These are phyloP conservation scores for Sebastes goodei DNA, from an alignment of 2,797 vertebrate genomes.

Conservation along the genomic window DNA sequence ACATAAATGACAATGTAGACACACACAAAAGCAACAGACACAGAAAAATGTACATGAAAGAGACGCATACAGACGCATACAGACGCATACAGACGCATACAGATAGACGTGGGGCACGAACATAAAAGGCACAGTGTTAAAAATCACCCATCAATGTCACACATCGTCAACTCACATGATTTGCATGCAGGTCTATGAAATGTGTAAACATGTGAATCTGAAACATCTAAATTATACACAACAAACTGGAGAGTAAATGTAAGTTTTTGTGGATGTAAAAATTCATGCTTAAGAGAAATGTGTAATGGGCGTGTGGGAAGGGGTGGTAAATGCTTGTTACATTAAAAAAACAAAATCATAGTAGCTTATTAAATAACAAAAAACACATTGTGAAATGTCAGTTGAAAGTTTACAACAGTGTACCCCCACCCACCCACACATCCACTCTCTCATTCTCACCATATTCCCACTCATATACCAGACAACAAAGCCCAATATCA, in stretches of 20 bases:
- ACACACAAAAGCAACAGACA: conserved; percentile 53
- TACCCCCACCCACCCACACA: conserved; percentile 67
- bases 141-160: conserved; percentile 38
- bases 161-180: conserved; percentile 42
- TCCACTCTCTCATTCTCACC: conserved; percentile 66
- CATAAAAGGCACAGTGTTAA: conserved; percentile 68
- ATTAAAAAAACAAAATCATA: conserved; percentile 51
- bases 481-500: conserved; percentile 64
- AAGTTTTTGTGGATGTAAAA: conserved; percentile 18
- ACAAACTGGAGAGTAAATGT: conserved; percentile 15
- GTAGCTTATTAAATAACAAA: conserved; percentile 36
- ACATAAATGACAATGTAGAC: conserved; percentile 39
- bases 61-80: conserved; percentile 40
- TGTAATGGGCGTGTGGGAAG: conserved; percentile 56
- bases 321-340: conserved; percentile 55
- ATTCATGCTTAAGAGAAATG: conserved; percentile 49
- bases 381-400: conserved; percentile 54
- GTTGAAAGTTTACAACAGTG: conserved; percentile 58
- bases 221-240: conserved; percentile 5
- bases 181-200: conserved; percentile 63
- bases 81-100: conserved; percentile 46
- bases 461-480: conserved; percentile 61
- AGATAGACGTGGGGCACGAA: conserved; percentile 64
- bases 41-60: conserved; percentile 41
- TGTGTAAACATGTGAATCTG: conserved; percentile 30